Evolutionary conservation across 1,140 invertebrate genomes (phyloP), one percentile per base, ranked within the genome.

Genomic region (Drosophila suzukii): DNA sequence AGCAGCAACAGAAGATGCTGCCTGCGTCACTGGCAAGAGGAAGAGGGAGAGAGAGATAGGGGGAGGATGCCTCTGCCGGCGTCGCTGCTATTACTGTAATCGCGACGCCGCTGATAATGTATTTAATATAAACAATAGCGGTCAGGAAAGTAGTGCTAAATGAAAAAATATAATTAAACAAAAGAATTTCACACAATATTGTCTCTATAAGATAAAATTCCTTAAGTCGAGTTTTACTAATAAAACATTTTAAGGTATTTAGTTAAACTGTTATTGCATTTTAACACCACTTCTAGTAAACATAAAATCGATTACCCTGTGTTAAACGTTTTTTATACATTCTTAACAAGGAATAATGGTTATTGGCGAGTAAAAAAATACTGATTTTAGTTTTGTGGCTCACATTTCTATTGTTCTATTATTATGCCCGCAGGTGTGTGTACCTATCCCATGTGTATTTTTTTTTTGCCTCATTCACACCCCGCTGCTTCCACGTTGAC

Each of bases 391-490:
- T 20, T 20, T 15, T 41, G 39, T 3, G n/a, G n/a, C 39, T 15
- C 6, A 6, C 7, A 7, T 15, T 15, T 41, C n/a, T 41, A 7
- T 3, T n/a, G n/a, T 15, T 41, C 39, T 30, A 59, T 30, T 57
- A 39, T 30, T n/a, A n/a, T 39, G 8, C 15, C 51, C 36, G 6
- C 24, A 12, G 13, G 11, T 43, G 60, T 67, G 30, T 4, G 12
- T 27, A 66, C 47, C 36, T 63, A n/a, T 65, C n/a, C 38, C 54
- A 70, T 65, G 32, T 54, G 67, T 70, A 34, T 62, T 62, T 39
- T 66, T 39, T 66, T 63, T 83, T 83, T 83, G 58, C 77, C 75
- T 54, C 71, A 83, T 83, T 83, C 72, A 83, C 80, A 83, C 80
- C 75, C 80, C 56, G 60, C 60, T 43, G 61, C 62, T 44, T 68